Percentiles rank a stretch among this genome's conserved stretches.
These are phyloP conservation scores for human (Homo sapiens) DNA, from an alignment of 2,113 vertebrate genomes.

Conservation along the genomic window GRCh38 chr13:27080001-27080500, in stretches of 20 bases:
- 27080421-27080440: not conserved
- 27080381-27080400: not conserved
- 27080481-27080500: not conserved
- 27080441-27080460: not conserved
- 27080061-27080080: not conserved
- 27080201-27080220: not conserved
- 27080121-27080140: not conserved
- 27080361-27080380: not conserved
- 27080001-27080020: not conserved
- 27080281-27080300: not conserved
- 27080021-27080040: not conserved
- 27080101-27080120: too few species aligned
- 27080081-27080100: rapidly evolving
- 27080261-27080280: not conserved
- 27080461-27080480: not conserved
- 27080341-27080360: not conserved
- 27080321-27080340: not conserved
- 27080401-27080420: not conserved
- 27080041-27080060: not conserved
- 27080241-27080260: not conserved
- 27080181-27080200: not conserved
- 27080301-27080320: not conserved
- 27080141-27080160: not conserved
- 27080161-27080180: not conserved
- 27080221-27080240: too few species aligned